Evolutionary conservation across 2,888 invertebrate species (phyloP).

Genomic region (Nymphalis urticae): DNA sequence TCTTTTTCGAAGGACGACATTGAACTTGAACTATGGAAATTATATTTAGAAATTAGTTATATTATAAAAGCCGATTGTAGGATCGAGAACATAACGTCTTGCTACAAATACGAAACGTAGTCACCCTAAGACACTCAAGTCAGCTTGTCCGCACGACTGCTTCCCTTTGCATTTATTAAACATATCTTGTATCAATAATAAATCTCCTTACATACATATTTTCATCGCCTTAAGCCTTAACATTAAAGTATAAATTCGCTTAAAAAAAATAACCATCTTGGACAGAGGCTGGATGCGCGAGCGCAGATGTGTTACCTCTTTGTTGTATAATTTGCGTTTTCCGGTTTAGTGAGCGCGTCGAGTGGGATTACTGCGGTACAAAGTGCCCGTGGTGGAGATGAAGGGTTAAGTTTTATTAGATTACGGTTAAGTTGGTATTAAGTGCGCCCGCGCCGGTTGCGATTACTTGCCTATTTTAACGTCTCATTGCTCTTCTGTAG

Average conservation of each 20-base stretch:
- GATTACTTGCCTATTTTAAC: slow-evolving; percentile 31
- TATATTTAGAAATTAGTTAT: background rate
- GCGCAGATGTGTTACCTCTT: slow-evolving; percentile 79
- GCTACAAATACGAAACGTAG: slow-evolving; percentile 42
- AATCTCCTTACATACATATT: slow-evolving; percentile 53
- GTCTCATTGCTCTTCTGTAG: slow-evolving; percentile 12
- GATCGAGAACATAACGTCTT: background rate
- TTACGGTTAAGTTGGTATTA: slow-evolving; percentile 41
- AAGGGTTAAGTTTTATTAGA: slow-evolving; percentile 63
- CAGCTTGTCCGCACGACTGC: slow-evolving; percentile 67
- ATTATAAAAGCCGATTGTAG: background rate
- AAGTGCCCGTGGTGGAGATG: slow-evolving; percentile 41
- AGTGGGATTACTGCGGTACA: slow-evolving; percentile 57
- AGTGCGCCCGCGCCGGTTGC: slow-evolving; percentile 21
- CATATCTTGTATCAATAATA: slow-evolving; percentile 77
- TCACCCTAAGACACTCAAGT: slow-evolving; percentile 60
- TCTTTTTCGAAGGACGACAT: too few species aligned
- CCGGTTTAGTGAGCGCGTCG: slow-evolving; percentile 77
- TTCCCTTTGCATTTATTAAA: slow-evolving; percentile 74
- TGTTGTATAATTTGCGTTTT: slow-evolving; percentile 80
- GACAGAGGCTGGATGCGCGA: slow-evolving; percentile 49
- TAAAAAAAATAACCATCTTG: slow-evolving; percentile 21
- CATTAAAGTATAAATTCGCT: slow-evolving; percentile 47
- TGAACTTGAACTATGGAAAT: background rate
- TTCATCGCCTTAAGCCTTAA: slow-evolving; percentile 42